A percentile compares a stretch with the other conserved stretches of the same genome.
phyloP scores from a whole-genome alignment of 1,140 invertebrate species.

The Drosophila hydei region DNA sequence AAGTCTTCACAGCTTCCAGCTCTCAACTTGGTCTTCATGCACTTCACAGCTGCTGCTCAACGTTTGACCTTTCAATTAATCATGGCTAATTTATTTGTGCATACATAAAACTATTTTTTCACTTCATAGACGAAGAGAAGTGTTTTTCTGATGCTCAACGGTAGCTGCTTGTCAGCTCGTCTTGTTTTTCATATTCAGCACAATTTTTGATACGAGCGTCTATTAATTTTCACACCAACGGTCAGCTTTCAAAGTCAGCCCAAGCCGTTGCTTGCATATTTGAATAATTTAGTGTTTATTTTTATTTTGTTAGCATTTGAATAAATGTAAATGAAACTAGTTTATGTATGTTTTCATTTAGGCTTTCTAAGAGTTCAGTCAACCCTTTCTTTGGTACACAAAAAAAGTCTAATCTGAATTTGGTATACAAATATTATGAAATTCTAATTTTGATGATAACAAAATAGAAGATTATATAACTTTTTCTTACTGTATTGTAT shows the following conservation, averaged over 20 bases:
- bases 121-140: constrained; percentile 6
- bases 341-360: constrained; percentile 33
- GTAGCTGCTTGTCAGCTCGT: constrained; percentile 59
- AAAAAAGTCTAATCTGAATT: not conserved
- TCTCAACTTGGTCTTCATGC: constrained; percentile 38
- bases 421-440: not conserved
- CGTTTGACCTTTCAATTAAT: constrained; percentile 76
- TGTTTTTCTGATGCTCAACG: constrained; percentile 25
- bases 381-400: constrained; percentile 37
- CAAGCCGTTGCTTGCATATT: constrained; percentile 32
- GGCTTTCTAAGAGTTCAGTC: constrained; percentile 59
- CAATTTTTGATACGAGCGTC: constrained; percentile 43
- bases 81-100: constrained; percentile 63
- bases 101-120: constrained; percentile 49
- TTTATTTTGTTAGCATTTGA: constrained; percentile 26
- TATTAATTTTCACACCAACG: constrained; percentile 65
- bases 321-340: constrained; percentile 50
- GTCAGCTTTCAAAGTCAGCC: constrained; percentile 40
- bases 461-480: not conserved
- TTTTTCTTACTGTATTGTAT: not conserved
- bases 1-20: constrained; percentile 49
- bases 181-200: constrained; percentile 54
- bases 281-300: constrained; percentile 54
- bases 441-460: not conserved
- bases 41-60: constrained; percentile 33